Conservation (phyloP, 2,797 vertebrate genomes). For the Lindbergichthys nudifrons region DNA sequence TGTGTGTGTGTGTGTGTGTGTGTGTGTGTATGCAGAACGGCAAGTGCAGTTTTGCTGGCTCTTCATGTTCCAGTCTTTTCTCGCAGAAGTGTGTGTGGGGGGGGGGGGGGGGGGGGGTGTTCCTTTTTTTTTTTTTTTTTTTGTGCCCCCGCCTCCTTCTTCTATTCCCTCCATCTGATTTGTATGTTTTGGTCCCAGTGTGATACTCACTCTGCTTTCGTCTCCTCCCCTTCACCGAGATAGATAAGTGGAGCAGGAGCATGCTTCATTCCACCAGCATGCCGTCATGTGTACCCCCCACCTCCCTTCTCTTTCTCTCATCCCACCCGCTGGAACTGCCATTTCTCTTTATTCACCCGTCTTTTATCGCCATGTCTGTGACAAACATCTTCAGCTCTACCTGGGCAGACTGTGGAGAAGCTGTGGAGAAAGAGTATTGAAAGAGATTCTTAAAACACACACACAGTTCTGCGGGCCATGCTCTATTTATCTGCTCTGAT, state of each 20-base stretch:
- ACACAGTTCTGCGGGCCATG: constrained; percentile 23
- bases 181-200: constrained; percentile 65
- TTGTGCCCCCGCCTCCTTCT: constrained; percentile 6
- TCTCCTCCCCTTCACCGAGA: constrained; percentile 51
- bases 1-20: constrained; percentile 2
- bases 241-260: constrained; percentile 63
- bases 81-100: not conserved
- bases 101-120: constrained; percentile 26
- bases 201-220: constrained; percentile 56
- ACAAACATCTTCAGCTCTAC: constrained; percentile 46
- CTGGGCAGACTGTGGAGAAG: constrained; percentile 29
- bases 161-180: constrained; percentile 55
- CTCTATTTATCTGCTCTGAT: constrained; percentile 42
- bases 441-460: constrained; percentile 21
- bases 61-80: constrained; percentile 71
- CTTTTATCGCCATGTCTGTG: constrained; percentile 47
- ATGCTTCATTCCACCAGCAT: constrained; percentile 67
- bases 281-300: constrained; percentile 50
- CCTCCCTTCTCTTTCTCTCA: constrained; percentile 18
- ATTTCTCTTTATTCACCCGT: constrained; percentile 41
- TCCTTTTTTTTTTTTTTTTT: not conserved
- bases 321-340: constrained; percentile 32
- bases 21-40: constrained; percentile 12
- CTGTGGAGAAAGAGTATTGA: constrained; percentile 6
- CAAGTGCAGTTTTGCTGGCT: constrained; percentile 67